Evolutionary conservation across 2,113 vertebrate genomes (phyloP), one percentile per base, ranked within the genome.

Genomic region (Anhinga rufa): DNA sequence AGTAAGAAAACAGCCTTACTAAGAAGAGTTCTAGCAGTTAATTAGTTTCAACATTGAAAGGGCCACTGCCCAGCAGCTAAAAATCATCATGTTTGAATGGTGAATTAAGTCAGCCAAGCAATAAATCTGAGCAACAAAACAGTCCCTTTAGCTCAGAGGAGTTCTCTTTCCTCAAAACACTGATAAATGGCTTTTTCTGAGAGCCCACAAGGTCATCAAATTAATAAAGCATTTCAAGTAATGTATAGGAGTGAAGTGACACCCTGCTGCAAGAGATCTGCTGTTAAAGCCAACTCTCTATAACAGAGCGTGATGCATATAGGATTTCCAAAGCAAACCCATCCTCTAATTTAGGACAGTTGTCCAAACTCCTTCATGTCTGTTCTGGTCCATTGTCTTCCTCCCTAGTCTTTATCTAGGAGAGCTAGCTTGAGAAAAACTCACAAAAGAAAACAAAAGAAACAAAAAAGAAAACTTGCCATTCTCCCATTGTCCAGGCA

Each of bases 191-290:
- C 64, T 91, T 95, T 90, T 93, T 69, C 94, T 82, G 49, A 82
- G 85, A 89, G 87, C 60, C 54, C 61, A 86, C 31, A 3, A 95
- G 94, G 93, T 97, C 96, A 96, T 95, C 34, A 88, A 83, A 95
- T 94, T 97, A 97, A 96, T 95, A 95, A 95, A 92, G 84, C 92
- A 93, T 94, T 95, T 96, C 96, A 97, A 93, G 60, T 80, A 95
- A 91, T 81, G 91, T 78, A 54, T 77, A 78, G 94, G 90, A 94
- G 87, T n/a, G 71, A 96, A 95, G 54, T 91, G 96, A 95, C 93
- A 91, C 84, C 42, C 82, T 82, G 95, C 93, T 95, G 91, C 71
- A 93, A 83, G 76, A 94, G 91, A 94, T 93, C 90, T 82, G 32
- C 84, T 92, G 60, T 78, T 96, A 80, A 92, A 95, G 85, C 80